phyloP scores from a whole-genome alignment of 2,113 vertebrate species.

The Eurypyga helias region DNA sequence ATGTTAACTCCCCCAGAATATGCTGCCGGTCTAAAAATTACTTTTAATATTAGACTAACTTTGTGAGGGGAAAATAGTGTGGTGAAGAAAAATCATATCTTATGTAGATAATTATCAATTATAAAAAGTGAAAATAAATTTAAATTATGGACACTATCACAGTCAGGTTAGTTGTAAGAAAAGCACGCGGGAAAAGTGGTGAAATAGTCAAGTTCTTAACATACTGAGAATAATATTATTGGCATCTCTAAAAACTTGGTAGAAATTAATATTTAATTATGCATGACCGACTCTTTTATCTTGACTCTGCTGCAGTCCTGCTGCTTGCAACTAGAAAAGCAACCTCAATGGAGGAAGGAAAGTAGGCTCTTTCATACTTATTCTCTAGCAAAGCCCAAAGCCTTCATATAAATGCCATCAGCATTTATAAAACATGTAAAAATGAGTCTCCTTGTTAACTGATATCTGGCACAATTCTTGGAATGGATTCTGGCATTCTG shows the following conservation, averaged over 20 bases:
- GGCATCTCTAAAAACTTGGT: not conserved
- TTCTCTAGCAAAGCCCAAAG: slow-evolving; percentile 7
- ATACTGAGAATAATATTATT: not conserved
- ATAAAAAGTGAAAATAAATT: not conserved
- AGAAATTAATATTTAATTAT: slow-evolving; percentile 47
- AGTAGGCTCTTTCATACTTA: not conserved
- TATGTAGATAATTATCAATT: not conserved
- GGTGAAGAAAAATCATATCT: not conserved
- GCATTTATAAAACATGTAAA: slow-evolving; percentile 31
- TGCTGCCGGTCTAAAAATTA: not conserved
- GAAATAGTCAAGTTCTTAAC: not conserved
- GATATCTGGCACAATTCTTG: slow-evolving; percentile 11
- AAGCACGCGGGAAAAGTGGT: not conserved
- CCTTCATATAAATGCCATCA: not conserved
- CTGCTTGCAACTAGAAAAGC: not conserved
- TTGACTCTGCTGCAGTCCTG: not conserved
- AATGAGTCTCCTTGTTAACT: slow-evolving; percentile 22
- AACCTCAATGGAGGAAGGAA: slow-evolving; percentile 13
- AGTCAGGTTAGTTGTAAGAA: not conserved
- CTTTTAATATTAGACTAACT: not conserved
- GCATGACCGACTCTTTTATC: slow-evolving; percentile 7
- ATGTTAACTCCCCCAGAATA: not conserved
- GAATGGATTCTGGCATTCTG: slow-evolving; percentile 17
- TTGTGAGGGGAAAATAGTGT: not conserved
- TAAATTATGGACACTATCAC: not conserved